Conservation (phyloP, 2,113 vertebrate genomes). For the Struthio camelus region DNA sequence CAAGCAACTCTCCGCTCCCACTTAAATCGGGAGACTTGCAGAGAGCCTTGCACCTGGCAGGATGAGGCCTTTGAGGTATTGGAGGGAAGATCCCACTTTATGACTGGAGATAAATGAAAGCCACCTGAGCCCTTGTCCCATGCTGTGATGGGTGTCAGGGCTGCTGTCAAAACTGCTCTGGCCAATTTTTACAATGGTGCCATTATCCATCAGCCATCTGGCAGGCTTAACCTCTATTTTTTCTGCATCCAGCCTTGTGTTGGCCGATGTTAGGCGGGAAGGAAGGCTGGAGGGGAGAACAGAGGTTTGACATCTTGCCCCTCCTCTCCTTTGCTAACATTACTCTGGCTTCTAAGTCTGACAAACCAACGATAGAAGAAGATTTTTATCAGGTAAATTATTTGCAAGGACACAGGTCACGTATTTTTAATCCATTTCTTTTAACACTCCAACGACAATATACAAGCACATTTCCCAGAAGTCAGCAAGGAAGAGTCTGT, state of each 20-base stretch:
- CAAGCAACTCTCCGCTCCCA: not conserved
- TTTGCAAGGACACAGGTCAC: conserved; percentile 1
- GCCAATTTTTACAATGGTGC: conserved; percentile 52
- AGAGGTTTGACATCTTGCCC: conserved; percentile 19
- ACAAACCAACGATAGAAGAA: conserved; percentile 21
- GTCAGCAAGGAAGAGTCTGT: not conserved
- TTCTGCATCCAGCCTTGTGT: not conserved
- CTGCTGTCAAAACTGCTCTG: conserved; percentile 43
- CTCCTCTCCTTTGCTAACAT: conserved; percentile 56
- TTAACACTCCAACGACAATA: not conserved
- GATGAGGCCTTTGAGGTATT: not conserved
- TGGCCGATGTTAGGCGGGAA: conserved; percentile 60
- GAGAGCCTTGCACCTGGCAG: conserved; percentile 18
- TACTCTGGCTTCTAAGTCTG: conserved; percentile 49
- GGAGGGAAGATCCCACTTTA: not conserved
- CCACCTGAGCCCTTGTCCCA: conserved; percentile 21
- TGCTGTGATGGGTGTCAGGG: conserved; percentile 35
- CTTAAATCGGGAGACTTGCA: not conserved
- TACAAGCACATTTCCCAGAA: not conserved
- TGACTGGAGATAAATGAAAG: conserved; percentile 19
- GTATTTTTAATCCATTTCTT: not conserved
- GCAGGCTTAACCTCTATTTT: conserved; percentile 34
- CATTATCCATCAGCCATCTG: conserved; percentile 57
- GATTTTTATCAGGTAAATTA: conserved; percentile 20
- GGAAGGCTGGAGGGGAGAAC: not conserved